Evolutionary conservation across 2,888 invertebrate genomes (phyloP).

Genomic region (Xestia rhomboidea): DNA sequence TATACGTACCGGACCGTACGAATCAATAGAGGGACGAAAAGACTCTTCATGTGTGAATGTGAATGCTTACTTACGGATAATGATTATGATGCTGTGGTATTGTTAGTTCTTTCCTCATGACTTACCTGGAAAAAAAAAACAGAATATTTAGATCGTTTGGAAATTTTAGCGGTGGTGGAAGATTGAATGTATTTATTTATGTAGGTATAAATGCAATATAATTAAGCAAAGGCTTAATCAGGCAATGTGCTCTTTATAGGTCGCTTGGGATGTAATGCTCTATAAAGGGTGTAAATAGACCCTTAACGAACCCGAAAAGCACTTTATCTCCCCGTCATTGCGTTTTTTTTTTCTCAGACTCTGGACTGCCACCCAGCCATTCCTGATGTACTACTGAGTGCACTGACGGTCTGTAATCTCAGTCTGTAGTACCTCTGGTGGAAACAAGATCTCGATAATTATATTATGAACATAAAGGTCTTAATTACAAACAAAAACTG

Average conservation of each 20-base stretch:
- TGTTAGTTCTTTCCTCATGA: background rate
- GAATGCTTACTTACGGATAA: conserved; percentile 28
- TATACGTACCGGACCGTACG: conserved; percentile 13
- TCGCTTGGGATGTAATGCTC: background rate
- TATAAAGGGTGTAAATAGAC: too few relatives aligned
- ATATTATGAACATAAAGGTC: background rate
- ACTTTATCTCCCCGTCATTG: too few relatives aligned
- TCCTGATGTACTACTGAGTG: background rate
- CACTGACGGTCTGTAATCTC: too few relatives aligned
- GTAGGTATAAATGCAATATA: background rate
- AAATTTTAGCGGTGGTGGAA: background rate
- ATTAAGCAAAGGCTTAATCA: background rate
- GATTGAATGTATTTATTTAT: too few relatives aligned
- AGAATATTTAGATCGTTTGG: background rate
- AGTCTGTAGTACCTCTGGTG: too few relatives aligned
- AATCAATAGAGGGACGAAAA: background rate
- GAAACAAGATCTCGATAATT: background rate
- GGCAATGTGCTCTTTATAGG: too few relatives aligned
- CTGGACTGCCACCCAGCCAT: background rate
- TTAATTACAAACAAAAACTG: background rate
- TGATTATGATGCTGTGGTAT: too few relatives aligned
- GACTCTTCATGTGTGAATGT: background rate
- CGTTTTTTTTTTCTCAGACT: too few relatives aligned
- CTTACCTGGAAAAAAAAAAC: conserved; percentile 53
- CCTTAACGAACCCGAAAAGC: too few relatives aligned